Evolutionary conservation across 2,888 invertebrate genomes (phyloP).

Genomic region (Deilephila elpenor): DNA sequence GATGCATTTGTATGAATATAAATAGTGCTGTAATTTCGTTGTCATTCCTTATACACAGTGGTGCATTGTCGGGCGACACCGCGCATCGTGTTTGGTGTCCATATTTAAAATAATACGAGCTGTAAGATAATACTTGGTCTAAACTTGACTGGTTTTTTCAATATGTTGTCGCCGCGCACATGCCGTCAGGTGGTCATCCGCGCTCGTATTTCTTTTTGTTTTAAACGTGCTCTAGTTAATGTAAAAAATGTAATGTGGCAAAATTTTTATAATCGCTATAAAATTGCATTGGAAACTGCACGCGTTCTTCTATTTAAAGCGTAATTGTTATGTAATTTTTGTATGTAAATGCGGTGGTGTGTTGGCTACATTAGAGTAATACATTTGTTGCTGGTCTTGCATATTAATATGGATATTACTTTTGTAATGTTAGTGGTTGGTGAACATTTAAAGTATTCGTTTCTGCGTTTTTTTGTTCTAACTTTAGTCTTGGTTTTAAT

Average conservation of each 20-base stretch:
- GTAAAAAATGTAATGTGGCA: conserved; percentile 28
- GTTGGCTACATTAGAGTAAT: background rate
- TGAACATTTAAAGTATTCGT: background rate
- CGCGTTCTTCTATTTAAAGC: conserved; percentile 13
- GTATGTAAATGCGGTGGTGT: conserved; percentile 26
- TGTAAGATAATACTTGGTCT: conserved; percentile 70
- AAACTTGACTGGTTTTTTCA: conserved; percentile 61
- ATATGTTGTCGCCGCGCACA: conserved; percentile 56
- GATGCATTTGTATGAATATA: background rate
- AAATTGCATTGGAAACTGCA: conserved; percentile 23
- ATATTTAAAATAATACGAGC: conserved; percentile 56
- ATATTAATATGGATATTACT: background rate
- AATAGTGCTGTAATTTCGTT: conserved; percentile 15
- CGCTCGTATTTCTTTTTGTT: conserved; percentile 60
- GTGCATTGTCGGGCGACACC: background rate
- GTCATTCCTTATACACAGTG: conserved; percentile 33
- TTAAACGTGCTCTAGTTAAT: conserved; percentile 37
- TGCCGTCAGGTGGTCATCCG: conserved; percentile 68
- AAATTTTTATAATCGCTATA: conserved; percentile 16
- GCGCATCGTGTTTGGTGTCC: conserved; percentile 25
- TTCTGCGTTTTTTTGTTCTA: background rate
- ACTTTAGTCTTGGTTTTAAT: background rate
- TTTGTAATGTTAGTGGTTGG: background rate
- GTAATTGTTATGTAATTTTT: conserved; percentile 24
- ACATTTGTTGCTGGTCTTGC: background rate